phyloP scores from a whole-genome alignment of 2,888 invertebrate species.

The Glomeris marginata region DNA sequence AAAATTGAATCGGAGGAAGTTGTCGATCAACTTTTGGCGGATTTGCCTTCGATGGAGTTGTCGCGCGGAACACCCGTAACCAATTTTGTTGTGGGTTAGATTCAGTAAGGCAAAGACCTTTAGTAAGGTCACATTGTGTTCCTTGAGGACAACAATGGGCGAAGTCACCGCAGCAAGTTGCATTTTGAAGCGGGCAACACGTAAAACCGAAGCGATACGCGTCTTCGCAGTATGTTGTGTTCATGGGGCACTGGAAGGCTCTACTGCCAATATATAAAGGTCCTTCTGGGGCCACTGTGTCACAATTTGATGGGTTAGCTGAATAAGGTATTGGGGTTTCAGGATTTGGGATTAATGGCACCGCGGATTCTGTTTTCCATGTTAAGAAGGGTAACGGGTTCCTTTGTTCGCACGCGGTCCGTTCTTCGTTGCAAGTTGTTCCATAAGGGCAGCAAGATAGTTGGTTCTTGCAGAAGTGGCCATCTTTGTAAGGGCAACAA shows the following conservation, averaged over 20 bases:
- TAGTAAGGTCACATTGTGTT: constrained; percentile 14
- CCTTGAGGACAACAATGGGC: constrained; percentile 14
- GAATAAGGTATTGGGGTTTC: background rate
- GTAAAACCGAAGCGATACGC: constrained; percentile 19
- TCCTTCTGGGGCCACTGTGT: background rate
- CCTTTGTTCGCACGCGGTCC: too few relatives aligned
- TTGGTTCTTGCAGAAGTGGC: constrained; percentile 1
- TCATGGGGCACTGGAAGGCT: constrained; percentile 1
- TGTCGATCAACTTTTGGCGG: background rate
- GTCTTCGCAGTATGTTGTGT: constrained; percentile 3
- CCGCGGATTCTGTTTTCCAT: background rate
- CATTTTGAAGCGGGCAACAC: constrained; percentile 26
- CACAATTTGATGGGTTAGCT: background rate
- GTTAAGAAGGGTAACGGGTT: too few relatives aligned
- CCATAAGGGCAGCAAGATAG: constrained; percentile 1
- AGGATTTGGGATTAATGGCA: background rate
- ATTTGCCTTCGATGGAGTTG: too few relatives aligned
- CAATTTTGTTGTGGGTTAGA: too few relatives aligned
- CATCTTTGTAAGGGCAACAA: constrained; percentile 7
- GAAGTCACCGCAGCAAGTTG: constrained; percentile 13
- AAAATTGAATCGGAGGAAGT: background rate
- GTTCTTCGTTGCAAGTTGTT: background rate
- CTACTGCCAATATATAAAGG: too few relatives aligned
- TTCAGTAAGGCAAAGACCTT: constrained; percentile 17
- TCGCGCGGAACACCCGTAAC: too few relatives aligned